phyloP scores from a whole-genome alignment of 1,140 invertebrate species.

The Psilanteris sp. region DNA sequence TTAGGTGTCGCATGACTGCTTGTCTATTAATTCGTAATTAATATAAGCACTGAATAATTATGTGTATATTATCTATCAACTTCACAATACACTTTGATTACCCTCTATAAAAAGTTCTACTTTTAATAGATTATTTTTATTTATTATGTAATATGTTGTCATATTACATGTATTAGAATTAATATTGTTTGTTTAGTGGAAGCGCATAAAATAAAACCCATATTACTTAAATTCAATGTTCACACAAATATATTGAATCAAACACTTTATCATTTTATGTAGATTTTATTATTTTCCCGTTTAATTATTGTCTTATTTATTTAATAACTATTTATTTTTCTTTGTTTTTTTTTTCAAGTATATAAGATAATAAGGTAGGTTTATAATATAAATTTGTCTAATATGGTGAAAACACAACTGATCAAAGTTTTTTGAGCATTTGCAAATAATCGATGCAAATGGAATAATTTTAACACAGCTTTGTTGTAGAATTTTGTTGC shows the following conservation, averaged over 20 bases:
- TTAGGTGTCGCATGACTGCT: conserved; percentile 77
- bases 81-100: conserved; percentile 63
- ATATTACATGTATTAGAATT: conserved; percentile 53
- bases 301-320: background rate
- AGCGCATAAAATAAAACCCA: conserved; percentile 23
- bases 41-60: conserved; percentile 67
- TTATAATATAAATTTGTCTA: conserved; percentile 41
- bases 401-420: conserved; percentile 10
- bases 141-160: conserved; percentile 56
- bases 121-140: too few species aligned
- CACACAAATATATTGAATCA: too few species aligned
- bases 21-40: conserved; percentile 63
- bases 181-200: conserved; percentile 33
- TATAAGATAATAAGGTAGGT: too few species aligned
- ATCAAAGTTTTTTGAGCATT: conserved; percentile 14
- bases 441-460: conserved; percentile 50
- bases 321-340: too few species aligned
- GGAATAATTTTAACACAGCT: conserved; percentile 71
- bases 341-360: too few species aligned
- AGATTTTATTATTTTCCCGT: background rate
- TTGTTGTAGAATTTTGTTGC: conserved; percentile 54
- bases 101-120: conserved; percentile 23
- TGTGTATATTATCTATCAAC: conserved; percentile 68
- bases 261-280: too few species aligned
- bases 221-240: conserved; percentile 4